These are phyloP conservation scores for Tipula vernalis DNA, from an alignment of 2,888 invertebrate genomes.

Conservation along the genomic window DNA sequence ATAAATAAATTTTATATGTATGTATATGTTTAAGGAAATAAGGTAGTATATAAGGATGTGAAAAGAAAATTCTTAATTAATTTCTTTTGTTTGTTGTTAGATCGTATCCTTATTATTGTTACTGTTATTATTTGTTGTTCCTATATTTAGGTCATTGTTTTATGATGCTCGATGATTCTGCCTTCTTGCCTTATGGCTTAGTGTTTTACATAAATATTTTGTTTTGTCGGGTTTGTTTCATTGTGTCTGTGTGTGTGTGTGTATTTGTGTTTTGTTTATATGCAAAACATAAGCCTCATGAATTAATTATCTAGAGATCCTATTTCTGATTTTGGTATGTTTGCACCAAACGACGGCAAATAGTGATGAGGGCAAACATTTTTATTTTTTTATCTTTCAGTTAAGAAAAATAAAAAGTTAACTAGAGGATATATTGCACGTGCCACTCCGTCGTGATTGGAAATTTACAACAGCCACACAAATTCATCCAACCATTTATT, in stretches of 20 bases:
- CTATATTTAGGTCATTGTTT: not conserved
- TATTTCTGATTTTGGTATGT: not conserved
- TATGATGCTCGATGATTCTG: not conserved
- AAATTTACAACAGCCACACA: no score
- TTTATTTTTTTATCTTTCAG: not conserved
- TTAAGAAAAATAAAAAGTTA: no score
- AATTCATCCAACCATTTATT: no score
- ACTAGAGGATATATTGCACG: no score
- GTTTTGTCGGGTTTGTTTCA: not conserved
- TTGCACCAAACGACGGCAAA: not conserved
- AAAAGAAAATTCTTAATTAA: not conserved
- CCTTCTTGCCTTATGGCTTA: not conserved
- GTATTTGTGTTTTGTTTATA: not conserved
- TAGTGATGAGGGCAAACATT: not conserved
- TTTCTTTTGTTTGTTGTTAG: not conserved
- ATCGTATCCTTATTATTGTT: not conserved
- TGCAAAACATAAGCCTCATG: not conserved
- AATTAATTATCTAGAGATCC: not conserved
- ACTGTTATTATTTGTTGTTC: not conserved
- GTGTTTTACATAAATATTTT: not conserved
- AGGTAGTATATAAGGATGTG: not conserved
- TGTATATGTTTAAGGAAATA: not conserved
- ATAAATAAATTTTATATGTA: not conserved
- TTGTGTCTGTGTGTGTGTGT: not conserved
- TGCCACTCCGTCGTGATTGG: no score